phyloP scores from a whole-genome alignment of 2,888 invertebrate genomes.

The Lithophane ornitopus region DNA sequence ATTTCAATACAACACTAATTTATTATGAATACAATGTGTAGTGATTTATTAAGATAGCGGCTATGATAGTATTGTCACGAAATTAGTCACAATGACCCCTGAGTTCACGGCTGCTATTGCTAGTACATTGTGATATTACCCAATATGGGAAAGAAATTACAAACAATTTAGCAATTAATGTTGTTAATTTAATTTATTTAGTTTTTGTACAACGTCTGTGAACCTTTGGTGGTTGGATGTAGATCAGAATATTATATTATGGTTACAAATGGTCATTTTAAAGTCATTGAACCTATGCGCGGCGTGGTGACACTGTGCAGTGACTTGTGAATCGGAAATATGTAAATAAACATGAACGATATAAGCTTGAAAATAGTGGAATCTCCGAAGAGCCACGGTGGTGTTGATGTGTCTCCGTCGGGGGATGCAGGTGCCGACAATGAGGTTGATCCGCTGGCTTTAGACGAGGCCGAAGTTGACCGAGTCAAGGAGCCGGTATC shows the following conservation, averaged over 20 bases:
- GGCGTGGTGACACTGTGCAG: conserved; percentile 84
- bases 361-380: conserved; percentile 87
- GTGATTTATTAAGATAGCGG: conserved; percentile 57
- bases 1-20: conserved; percentile 49
- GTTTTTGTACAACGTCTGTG: conserved; percentile 55
- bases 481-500: conserved; percentile 71
- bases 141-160: conserved; percentile 83
- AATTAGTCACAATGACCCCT: conserved; percentile 81
- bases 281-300: conserved; percentile 85
- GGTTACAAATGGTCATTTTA: conserved; percentile 76
- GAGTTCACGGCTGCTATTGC: conserved; percentile 85
- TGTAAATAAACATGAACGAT: conserved; percentile 91
- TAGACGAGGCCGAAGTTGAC: conserved; percentile 77
- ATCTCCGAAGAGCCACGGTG: conserved; percentile 83
- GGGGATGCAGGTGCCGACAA: conserved; percentile 76
- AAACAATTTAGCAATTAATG: conserved; percentile 73
- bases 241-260: conserved; percentile 72
- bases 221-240: conserved; percentile 54
- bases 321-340: conserved; percentile 87
- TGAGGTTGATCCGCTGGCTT: conserved; percentile 85
- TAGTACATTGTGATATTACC: conserved; percentile 84
- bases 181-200: conserved; percentile 66
- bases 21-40: conserved; percentile 61
- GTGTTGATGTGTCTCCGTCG: conserved; percentile 76
- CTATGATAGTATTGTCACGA: conserved; percentile 63